Evolutionary conservation across 2,797 vertebrate species (phyloP).

Genomic region (Gambelia wislizenii): DNA sequence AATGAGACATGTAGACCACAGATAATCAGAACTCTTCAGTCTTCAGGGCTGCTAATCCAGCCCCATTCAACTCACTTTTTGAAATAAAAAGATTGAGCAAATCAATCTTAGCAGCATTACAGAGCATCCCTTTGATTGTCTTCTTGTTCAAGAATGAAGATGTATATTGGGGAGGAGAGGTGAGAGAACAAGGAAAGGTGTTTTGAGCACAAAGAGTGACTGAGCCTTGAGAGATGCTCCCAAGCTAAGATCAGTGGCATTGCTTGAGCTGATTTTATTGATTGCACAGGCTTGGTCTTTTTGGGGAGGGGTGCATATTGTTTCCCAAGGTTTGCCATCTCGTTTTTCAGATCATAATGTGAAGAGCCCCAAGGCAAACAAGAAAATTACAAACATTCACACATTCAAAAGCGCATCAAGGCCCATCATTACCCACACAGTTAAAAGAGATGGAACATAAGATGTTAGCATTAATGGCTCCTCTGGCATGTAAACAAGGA

Average conservation of each 20-base stretch:
- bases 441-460: conserved; percentile 20
- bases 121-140: conserved; percentile 55
- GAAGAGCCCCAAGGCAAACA: conserved; percentile 37
- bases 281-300: conserved; percentile 42
- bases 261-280: conserved; percentile 36
- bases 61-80: conserved; percentile 31
- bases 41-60: conserved; percentile 42
- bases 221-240: conserved; percentile 18
- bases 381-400: conserved; percentile 65
- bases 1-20: neutral
- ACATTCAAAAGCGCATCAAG: conserved; percentile 32
- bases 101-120: conserved; percentile 44
- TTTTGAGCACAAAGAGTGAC: conserved; percentile 42
- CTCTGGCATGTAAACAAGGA: neutral
- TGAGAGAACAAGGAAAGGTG: neutral
- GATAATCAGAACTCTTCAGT: conserved; percentile 17
- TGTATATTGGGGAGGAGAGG: neutral
- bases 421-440: conserved; percentile 47
- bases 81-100: conserved; percentile 30
- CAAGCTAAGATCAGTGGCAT: conserved; percentile 34
- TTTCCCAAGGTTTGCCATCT: conserved; percentile 45
- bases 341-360: conserved; percentile 65
- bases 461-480: neutral
- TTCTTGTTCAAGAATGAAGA: conserved; percentile 23
- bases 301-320: neutral